These are phyloP conservation scores for Adelphocoris suturalis DNA, from an alignment of 2,888 invertebrate genomes.

Conservation along the genomic window DNA sequence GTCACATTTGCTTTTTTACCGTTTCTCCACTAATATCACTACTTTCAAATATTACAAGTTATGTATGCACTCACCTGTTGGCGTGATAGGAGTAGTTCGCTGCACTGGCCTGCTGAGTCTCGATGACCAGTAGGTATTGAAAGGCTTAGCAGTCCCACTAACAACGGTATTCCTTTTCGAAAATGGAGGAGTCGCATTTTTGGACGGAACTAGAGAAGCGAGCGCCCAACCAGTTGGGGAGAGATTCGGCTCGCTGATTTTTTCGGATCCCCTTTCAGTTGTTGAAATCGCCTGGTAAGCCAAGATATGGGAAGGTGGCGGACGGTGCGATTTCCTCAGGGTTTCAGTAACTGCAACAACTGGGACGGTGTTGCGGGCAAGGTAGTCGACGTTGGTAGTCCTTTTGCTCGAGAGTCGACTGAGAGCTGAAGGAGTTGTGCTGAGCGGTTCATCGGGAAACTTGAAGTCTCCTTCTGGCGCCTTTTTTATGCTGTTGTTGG, in stretches of 20 bases:
- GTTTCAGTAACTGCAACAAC: slow-evolving; percentile 60
- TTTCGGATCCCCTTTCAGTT: slow-evolving; percentile 46
- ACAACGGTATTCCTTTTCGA: slow-evolving; percentile 12
- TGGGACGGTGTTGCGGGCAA: slow-evolving; percentile 64
- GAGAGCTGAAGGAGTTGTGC: not conserved
- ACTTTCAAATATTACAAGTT: too few relatives aligned
- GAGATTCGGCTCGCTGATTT: slow-evolving; percentile 42
- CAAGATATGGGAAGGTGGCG: slow-evolving; percentile 53
- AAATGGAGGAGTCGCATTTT: slow-evolving; percentile 43
- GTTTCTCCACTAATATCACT: too few relatives aligned
- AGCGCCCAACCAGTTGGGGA: slow-evolving; percentile 73
- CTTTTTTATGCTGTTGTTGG: slow-evolving; percentile 55
- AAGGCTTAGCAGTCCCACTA: slow-evolving; percentile 68
- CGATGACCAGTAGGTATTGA: slow-evolving; percentile 72
- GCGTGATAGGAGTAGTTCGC: slow-evolving; percentile 14
- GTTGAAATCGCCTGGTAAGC: slow-evolving; percentile 57
- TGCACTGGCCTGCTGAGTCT: slow-evolving; percentile 68
- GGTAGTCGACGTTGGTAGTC: slow-evolving; percentile 47
- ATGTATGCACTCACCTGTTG: not conserved
- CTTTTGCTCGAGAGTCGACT: slow-evolving; percentile 10
- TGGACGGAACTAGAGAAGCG: slow-evolving; percentile 67
- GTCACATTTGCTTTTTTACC: too few relatives aligned
- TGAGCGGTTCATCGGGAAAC: slow-evolving; percentile 16
- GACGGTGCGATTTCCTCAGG: slow-evolving; percentile 54
- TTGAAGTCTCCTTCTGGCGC: slow-evolving; percentile 28